Conservation (phyloP, 92 coral and sea anemone genomes). For the Parazoanthus atlanticus region DNA sequence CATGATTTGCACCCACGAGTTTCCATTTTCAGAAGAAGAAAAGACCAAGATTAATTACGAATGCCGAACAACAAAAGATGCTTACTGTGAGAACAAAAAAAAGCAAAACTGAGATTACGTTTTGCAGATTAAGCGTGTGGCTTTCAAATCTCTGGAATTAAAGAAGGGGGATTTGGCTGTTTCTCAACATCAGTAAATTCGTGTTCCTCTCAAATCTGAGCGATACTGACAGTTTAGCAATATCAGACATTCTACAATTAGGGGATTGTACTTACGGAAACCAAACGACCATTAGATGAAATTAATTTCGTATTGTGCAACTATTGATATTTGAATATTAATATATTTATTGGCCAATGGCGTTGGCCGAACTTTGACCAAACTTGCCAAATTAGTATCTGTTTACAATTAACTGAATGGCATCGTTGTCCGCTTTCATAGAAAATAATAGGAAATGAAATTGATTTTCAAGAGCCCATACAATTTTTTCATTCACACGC, state of each 20-base stretch:
- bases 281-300: slow-evolving; percentile 49
- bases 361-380: slow-evolving; percentile 24
- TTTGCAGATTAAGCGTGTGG: neutral
- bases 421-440: slow-evolving; percentile 49
- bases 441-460: slow-evolving; percentile 51
- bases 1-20: neutral
- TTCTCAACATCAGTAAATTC: neutral
- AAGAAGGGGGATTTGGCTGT: neutral
- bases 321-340: slow-evolving; percentile 38
- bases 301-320: slow-evolving; percentile 45
- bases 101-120: neutral
- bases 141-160: neutral
- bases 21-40: neutral
- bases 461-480: slow-evolving; percentile 47
- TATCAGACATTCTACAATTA: slow-evolving; percentile 4
- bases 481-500: slow-evolving; percentile 37
- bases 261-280: slow-evolving; percentile 25
- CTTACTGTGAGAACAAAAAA: neutral
- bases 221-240: slow-evolving; percentile 28
- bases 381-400: slow-evolving; percentile 48
- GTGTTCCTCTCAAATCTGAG: neutral
- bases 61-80: neutral
- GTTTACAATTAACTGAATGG: slow-evolving; percentile 49
- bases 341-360: slow-evolving; percentile 23
- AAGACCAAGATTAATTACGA: no score